Base-by-base conservation (phyloP, 2,888 invertebrate genomes). In the Meta bourneti region DNA sequence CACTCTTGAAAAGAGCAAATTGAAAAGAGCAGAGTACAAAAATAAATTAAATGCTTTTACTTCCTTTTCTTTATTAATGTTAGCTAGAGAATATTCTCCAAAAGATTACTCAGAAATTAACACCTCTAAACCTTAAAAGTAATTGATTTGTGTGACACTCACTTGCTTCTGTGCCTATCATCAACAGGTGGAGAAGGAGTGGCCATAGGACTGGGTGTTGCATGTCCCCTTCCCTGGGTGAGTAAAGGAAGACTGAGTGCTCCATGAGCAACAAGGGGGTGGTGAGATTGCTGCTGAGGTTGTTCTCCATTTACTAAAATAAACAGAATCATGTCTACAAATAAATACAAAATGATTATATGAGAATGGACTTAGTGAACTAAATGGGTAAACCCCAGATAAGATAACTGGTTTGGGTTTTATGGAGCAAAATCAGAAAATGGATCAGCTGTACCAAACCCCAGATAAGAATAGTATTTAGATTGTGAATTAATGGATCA, bases 141-240 rank as follows among this genome's bases (percentile, higher is more conserved):
- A 34, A 34, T 34, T 34, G 1, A 34, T 34, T 34, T 34, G 34
- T 2, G 34, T 4, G 4, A 34, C 49, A 69, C 84, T 87, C 77
- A 93, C 93, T 91, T 92, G 77, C 49, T 87, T 69, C 93, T 78
- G 85, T 93, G 92, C 75, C 92, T 79, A 48, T 93, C 93, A 92
- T 93, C 93, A 79, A 95, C 95, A 52, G 95, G 95, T 75, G 95
- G 95, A 75, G 95, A 95, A 51, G 96, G 95, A 61, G 95, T 95
- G 51, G 95, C 95, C 74, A 95, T 94, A 34, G 97, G 97, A 94
- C 97, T 97, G 89, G 97, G 97, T 93, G 98, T 97, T 93, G 97
- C 97, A 95, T 97, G 97, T 34, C 90, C 90, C 95, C 97, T 96
- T 93, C 96, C 96, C 94, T 97, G 96, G 34, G 94, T 94, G 93